Conservation (phyloP, 2,888 invertebrate species). For the Papilio protenor region DNA sequence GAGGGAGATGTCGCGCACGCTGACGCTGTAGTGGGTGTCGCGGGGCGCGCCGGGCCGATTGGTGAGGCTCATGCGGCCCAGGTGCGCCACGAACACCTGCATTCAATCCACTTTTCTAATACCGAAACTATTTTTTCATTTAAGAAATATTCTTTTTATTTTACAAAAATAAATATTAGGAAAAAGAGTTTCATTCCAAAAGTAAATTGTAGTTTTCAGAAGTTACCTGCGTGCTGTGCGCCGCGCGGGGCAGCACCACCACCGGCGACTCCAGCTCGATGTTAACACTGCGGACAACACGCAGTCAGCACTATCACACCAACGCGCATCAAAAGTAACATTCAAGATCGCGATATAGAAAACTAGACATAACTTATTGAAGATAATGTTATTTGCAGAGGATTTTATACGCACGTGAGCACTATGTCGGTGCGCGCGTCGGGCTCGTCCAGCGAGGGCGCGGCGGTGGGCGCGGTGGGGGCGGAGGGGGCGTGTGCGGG, state of each 20-base stretch:
- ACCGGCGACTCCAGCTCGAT: conserved; percentile 96
- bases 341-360: neutral
- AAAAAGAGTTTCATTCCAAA: neutral
- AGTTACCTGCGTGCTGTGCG: conserved; percentile 86
- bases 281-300: conserved; percentile 83
- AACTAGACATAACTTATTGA: neutral
- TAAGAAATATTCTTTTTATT: neutral
- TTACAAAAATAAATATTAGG: neutral
- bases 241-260: conserved; percentile 92
- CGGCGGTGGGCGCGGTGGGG: conserved; percentile 77
- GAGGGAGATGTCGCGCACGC: conserved; percentile 94
- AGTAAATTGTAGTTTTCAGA: neutral
- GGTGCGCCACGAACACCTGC: conserved; percentile 93
- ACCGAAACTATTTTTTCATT: too few species aligned
- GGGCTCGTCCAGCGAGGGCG: conserved; percentile 74
- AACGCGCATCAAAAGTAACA: neutral
- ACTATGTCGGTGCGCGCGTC: conserved; percentile 67
- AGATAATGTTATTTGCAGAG: neutral
- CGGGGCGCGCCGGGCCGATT: conserved; percentile 72
- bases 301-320: neutral
- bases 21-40: conserved; percentile 85
- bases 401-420: conserved; percentile 59
- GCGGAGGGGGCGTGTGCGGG: conserved; percentile 77
- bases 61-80: conserved; percentile 92
- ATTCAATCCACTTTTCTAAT: too few species aligned